A percentile compares a stretch with the other conserved stretches of the same genome.
Conservation (phyloP, 2,888 invertebrate genomes). For the Selenia dentaria region DNA sequence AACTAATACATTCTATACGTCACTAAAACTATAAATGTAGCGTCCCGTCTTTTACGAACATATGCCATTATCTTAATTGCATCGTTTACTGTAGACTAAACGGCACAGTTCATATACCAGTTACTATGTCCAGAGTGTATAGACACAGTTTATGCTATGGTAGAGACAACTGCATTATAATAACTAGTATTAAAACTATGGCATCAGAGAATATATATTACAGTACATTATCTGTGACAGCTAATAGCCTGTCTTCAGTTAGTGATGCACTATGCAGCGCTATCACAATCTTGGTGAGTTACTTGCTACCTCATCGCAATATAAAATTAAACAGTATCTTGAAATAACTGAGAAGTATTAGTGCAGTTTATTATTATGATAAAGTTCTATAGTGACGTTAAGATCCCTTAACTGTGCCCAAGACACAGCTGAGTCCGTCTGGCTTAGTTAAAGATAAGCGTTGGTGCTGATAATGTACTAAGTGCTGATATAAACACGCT, state of each 20-base stretch:
- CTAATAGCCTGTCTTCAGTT: background rate
- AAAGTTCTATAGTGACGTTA: conserved; percentile 2
- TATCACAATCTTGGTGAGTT: background rate
- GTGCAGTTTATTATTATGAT: background rate
- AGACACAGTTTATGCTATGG: too few species aligned
- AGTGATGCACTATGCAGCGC: background rate
- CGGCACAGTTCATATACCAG: conserved; percentile 2
- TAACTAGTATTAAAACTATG: too few species aligned
- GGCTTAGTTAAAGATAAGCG: conserved; percentile 8
- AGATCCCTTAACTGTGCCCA: background rate
- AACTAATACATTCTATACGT: background rate
- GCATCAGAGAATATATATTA: too few species aligned
- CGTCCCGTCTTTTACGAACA: conserved; percentile 13
- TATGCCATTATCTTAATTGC: conserved; percentile 23
- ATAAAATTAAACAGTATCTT: background rate
- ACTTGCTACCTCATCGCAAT: background rate
- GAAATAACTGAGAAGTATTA: background rate
- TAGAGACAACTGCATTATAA: too few species aligned
- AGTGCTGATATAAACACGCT: conserved; percentile 3
- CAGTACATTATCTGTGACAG: background rate
- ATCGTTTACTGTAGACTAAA: conserved; percentile 3
- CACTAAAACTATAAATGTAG: conserved; percentile 12
- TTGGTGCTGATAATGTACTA: conserved; percentile 2
- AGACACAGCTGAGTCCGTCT: conserved; percentile 14
- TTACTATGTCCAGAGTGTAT: background rate